Conservation (phyloP, 2,113 vertebrate species). For the Poeciliopsis retropinna region DNA sequence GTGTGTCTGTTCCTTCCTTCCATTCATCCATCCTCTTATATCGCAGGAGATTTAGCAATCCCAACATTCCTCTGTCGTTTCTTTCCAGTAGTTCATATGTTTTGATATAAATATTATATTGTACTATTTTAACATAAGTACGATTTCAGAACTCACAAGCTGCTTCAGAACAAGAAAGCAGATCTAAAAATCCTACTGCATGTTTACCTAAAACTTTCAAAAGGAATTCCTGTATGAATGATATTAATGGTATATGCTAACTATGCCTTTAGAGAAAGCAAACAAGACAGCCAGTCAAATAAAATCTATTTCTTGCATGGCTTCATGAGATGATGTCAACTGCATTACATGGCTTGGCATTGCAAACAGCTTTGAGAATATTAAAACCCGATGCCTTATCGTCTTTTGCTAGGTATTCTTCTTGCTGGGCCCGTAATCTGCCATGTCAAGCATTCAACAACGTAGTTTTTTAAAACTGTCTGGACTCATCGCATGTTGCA, state of each 20-base stretch:
- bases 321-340: constrained; percentile 37
- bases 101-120: neutral
- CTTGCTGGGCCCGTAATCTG: constrained; percentile 46
- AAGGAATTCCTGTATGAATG: constrained; percentile 35
- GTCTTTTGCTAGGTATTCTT: constrained; percentile 48
- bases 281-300: constrained; percentile 61
- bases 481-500: constrained; percentile 56
- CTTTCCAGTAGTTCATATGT: neutral
- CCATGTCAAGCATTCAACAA: constrained; percentile 66
- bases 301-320: constrained; percentile 52
- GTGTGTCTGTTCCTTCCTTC: neutral
- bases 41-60: neutral
- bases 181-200: neutral
- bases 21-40: neutral
- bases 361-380: constrained; percentile 36
- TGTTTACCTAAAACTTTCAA: constrained; percentile 41
- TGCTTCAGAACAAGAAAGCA: neutral
- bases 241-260: constrained; percentile 26
- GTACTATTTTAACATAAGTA: neutral
- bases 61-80: neutral
- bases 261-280: constrained; percentile 39
- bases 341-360: constrained; percentile 44
- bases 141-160: no score
- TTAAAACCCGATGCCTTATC: constrained; percentile 61
- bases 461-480: constrained; percentile 56